Percentiles rank a stretch among this genome's conserved stretches.
phyloP scores from a whole-genome alignment of 2,888 invertebrate species.

The Eilema griseolum region DNA sequence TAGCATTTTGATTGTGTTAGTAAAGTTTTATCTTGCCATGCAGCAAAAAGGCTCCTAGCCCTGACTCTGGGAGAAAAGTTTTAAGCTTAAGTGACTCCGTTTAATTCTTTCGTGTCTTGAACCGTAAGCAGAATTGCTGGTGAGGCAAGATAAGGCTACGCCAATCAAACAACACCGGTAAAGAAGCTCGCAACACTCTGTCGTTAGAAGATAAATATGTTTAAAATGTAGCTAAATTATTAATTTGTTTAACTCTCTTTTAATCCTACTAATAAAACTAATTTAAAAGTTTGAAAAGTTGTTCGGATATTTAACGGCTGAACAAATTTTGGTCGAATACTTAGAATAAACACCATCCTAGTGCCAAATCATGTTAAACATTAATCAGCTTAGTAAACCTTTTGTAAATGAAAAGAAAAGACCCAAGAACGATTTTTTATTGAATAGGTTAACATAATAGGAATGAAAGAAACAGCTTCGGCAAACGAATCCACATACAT shows the following conservation, averaged over 20 bases:
- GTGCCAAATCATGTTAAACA: too few species aligned
- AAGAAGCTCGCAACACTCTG: neutral
- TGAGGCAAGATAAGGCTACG: neutral
- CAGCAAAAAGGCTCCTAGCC: neutral
- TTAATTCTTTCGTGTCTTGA: constrained; percentile 2
- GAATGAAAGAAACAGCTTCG: neutral
- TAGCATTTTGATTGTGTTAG: neutral
- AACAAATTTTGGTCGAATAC: too few species aligned
- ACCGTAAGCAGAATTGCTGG: constrained; percentile 4
- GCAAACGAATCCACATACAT: neutral
- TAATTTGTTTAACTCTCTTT: neutral
- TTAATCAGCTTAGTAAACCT: too few species aligned
- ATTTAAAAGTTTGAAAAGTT: too few species aligned
- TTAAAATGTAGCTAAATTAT: neutral
- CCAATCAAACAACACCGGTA: neutral
- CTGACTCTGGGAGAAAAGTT: neutral
- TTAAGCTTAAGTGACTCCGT: neutral
- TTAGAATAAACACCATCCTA: too few species aligned
- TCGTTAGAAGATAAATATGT: neutral
- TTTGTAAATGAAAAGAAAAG: too few species aligned
- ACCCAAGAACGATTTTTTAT: too few species aligned
- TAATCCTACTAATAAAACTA: too few species aligned
- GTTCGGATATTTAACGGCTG: too few species aligned
- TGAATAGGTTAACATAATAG: neutral
- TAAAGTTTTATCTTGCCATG: neutral